Conservation (phyloP, 2,113 vertebrate species). For the Prunella himalayana region DNA sequence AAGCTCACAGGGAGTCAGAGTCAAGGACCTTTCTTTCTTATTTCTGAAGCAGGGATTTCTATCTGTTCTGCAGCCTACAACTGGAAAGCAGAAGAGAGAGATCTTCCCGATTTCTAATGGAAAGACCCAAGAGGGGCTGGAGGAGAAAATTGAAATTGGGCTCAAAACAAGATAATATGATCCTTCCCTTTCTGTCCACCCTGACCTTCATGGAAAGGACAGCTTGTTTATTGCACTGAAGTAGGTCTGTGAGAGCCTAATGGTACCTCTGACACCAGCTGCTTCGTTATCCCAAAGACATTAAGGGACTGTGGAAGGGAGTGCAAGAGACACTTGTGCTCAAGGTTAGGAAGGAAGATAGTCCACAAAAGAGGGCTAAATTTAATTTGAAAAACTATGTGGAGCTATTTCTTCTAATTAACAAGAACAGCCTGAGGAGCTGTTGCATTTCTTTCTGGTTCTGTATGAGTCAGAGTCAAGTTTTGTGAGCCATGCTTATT, state of each 20-base stretch:
- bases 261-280: not conserved
- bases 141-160: not conserved
- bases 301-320: not conserved
- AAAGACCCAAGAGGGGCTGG: not conserved
- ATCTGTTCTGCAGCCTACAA: not conserved
- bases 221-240: conserved; percentile 18
- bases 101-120: not conserved
- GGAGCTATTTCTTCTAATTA: conserved; percentile 1
- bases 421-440: not conserved
- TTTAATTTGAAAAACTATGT: not conserved
- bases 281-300: not conserved
- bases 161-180: not conserved
- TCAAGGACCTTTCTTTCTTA: not conserved
- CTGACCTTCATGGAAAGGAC: not conserved
- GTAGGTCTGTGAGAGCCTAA: not conserved
- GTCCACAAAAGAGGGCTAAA: not conserved
- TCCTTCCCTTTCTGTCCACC: not conserved
- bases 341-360: not conserved
- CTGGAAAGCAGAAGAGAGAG: not conserved
- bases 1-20: not conserved
- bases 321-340: not conserved
- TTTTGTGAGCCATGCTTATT: conserved; percentile 7
- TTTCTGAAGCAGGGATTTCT: not conserved
- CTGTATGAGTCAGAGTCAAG: not conserved
- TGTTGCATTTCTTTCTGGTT: not conserved